Base-by-base conservation (phyloP, 1,140 invertebrate species). In the Listronotus oregonensis region DNA sequence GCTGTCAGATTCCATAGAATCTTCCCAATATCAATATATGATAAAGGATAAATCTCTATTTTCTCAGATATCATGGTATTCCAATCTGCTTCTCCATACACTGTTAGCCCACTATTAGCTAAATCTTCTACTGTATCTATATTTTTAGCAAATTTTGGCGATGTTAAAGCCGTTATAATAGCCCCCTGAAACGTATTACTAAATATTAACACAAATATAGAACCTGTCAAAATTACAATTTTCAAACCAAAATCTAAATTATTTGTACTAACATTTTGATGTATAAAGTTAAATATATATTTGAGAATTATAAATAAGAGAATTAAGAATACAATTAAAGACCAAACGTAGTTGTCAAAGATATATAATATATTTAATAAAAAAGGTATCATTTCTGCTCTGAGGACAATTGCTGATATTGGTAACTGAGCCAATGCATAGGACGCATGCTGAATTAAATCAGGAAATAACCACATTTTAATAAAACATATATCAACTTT, bases 81-180 rank as follows among this genome's bases (percentile, higher is more conserved):
- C 62, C 62, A 64, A 12, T 64, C 62, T 1, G 18, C 11, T 49
- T 64, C 52, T 15, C 62, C 62, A 39, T 49, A 50, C 4, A 57
- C 1, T 9, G 11, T 14, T 15, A 56, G 17, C 9, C 54, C 54
- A 15, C 44, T 56, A 14, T 49, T 17, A 10, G 7, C 5, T 15
- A 64, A 55, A 17, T 64, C 62, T 12, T 55, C 43, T 6, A 64
- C 14, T 17, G 62, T 56, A 18, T 55, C 46, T 10, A 64, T 64
- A n/a, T 56, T 15, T 46, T 49, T 49, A 11, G 27, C 42, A 64
- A 27, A 64, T 39, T 56, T 56, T 11, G 62, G 52, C 6, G 62
- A 54, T 0, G 62, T 64, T 31, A 64, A 34, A 11, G 54, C 54
- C 1, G 52, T 64, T 11, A 64, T 64, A 5, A 56, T 18, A n/a